Evolutionary conservation across 2,113 vertebrate genomes (phyloP).

Genomic region (Elephantulus edwardii): DNA sequence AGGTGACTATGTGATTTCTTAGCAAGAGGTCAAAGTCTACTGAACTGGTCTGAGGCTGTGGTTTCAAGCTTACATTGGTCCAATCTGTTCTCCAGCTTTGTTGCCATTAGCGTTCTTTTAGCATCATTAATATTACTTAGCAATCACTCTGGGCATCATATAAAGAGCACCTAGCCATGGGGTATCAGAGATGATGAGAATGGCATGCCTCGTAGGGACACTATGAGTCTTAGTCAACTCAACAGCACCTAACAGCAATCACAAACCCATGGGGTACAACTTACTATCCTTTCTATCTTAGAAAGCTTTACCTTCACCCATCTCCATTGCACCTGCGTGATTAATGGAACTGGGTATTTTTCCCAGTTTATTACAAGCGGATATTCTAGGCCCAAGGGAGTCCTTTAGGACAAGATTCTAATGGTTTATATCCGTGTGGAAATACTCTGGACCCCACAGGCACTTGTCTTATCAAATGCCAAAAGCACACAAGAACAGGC

Average conservation of each 20-base stretch:
- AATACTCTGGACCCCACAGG: background rate
- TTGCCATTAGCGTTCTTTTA: background rate
- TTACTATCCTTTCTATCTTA: background rate
- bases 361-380: background rate
- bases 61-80: background rate
- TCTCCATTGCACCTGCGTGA: background rate
- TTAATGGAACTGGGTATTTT: background rate
- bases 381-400: background rate
- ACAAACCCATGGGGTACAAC: no score
- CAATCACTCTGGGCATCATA: background rate
- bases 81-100: background rate
- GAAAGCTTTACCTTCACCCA: background rate
- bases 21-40: background rate
- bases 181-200: no score
- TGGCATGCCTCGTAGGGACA: no score
- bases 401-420: background rate
- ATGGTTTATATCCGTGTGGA: rapidly evolving
- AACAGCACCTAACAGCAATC: no score
- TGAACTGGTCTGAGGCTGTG: background rate
- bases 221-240: no score
- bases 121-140: background rate
- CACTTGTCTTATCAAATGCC: background rate
- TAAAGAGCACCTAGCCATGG: background rate
- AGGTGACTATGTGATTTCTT: background rate
- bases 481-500: background rate